Evolutionary conservation across 2,113 vertebrate species (phyloP), one percentile per base, ranked within the genome.

Genomic region (Phylloscopus trochilus): DNA sequence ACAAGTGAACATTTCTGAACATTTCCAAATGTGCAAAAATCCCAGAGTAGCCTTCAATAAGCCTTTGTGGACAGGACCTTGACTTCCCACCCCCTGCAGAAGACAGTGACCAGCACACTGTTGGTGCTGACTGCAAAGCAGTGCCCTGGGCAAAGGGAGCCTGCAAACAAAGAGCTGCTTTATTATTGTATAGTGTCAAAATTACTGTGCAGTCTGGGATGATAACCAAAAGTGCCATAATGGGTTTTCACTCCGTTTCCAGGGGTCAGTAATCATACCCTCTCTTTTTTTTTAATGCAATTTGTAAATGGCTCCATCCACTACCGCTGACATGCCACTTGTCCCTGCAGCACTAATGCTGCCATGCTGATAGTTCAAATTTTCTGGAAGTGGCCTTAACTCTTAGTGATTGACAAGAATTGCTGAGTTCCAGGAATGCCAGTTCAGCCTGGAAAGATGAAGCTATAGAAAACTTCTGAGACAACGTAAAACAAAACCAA

Each of bases 261-360:
- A 84, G 70, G 53, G 89, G 62, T 92, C 91, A 91, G 53, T 66
- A 81, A 68, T 77, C 75, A 58, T 70, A 73, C 39, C 35, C 80
- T 93, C 51, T 76, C 30, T 70, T 79, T 77, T 77, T 90, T 82
- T 39, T 58, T 60, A 93, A 96, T 83, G 79, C 53, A 75, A 92
- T 96, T 96, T 94, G 87, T 94, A 95, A 96, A 94, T 89, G 95
- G 80, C 53, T 93, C 33, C n/a, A 33, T 93, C 87, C 67, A 58
- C 82, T 64, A 35, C 68, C 81, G 89, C 83, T 95, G 93, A 88
- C 80, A 39, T 41, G 69, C 63, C 75, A 35, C 90, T 94, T 85
- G 89, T 89, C 79, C 92, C 90, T 83, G 78, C 78, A 78, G 94
- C 80, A 86, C 81, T 92, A 91, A 80, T 23, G 66, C 91, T 90